phyloP scores from a whole-genome alignment of 2,888 invertebrate species.

The Parelbella ahira region DNA sequence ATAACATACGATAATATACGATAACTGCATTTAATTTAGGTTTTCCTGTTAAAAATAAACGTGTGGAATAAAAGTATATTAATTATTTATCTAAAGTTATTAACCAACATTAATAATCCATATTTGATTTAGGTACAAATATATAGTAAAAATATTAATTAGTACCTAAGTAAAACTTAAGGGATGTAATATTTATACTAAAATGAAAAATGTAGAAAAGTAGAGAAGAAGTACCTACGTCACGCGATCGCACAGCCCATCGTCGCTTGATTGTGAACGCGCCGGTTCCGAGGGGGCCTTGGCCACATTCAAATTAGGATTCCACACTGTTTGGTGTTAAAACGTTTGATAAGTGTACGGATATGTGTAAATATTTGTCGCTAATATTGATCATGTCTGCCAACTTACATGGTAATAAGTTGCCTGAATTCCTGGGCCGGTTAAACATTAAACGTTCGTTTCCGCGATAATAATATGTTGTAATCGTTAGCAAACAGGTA shows the following conservation, averaged over 20 bases:
- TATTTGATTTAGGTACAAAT: too few species aligned
- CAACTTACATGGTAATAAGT: conserved; percentile 51
- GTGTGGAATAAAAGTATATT: too few species aligned
- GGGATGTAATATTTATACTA: too few species aligned
- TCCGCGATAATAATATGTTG: conserved; percentile 35
- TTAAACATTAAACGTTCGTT: conserved; percentile 45
- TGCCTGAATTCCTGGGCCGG: conserved; percentile 45
- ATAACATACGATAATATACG: too few species aligned
- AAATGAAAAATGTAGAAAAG: too few species aligned
- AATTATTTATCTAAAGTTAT: too few species aligned
- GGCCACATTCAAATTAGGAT: conserved; percentile 52
- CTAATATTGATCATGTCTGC: conserved; percentile 67
- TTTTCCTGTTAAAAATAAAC: too few species aligned
- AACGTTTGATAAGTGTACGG: conserved; percentile 65
- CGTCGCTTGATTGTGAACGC: conserved; percentile 1
- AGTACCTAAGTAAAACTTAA: too few species aligned
- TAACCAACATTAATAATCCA: too few species aligned
- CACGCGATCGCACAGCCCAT: conserved; percentile 1
- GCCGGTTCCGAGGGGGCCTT: conserved; percentile 33
- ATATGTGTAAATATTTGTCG: conserved; percentile 63
- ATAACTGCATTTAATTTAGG: too few species aligned
- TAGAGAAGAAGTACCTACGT: conserved; percentile 1
- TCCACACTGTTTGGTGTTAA: conserved; percentile 66
- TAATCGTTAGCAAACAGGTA: conserved; percentile 6
- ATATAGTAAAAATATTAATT: too few species aligned